Conservation (phyloP, 2,797 vertebrate species). For the Enteromius unitaeniatus region DNA sequence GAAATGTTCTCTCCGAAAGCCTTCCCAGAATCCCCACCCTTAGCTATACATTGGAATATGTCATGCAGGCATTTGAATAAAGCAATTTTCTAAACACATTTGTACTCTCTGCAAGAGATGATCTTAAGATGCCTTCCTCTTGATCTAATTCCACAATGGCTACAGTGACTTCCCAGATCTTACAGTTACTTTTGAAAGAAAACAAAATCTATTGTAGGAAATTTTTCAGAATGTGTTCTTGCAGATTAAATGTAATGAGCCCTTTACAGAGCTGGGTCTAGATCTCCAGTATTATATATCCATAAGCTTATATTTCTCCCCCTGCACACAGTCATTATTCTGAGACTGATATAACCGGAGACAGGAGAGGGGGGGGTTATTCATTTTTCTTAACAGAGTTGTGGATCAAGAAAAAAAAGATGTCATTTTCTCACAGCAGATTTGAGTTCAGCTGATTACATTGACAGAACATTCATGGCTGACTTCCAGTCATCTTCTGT, state of each 20-base stretch:
- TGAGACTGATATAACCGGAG: constrained; percentile 26
- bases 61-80: constrained; percentile 23
- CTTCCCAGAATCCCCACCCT: constrained; percentile 18
- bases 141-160: constrained; percentile 43
- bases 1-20: constrained; percentile 70
- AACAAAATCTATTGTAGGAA: not conserved
- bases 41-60: constrained; percentile 21
- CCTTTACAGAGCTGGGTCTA: constrained; percentile 6
- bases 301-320: constrained; percentile 32
- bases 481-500: constrained; percentile 5
- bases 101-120: not conserved
- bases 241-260: constrained; percentile 12
- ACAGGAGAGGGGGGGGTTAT: constrained; percentile 14
- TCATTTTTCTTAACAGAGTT: constrained; percentile 23
- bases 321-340: constrained; percentile 23
- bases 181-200: constrained; percentile 16
- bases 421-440: constrained; percentile 26
- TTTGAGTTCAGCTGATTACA: constrained; percentile 32
- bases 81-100: constrained; percentile 19
- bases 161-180: constrained; percentile 24
- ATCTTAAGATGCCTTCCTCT: constrained; percentile 21
- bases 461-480: constrained; percentile 13
- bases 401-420: constrained; percentile 16
- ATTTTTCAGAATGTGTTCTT: constrained; percentile 31
- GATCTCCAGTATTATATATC: constrained; percentile 18